These are phyloP conservation scores for Coturnix japonica DNA, from an alignment of 2,113 vertebrate genomes.

Conservation along the genomic window DNA sequence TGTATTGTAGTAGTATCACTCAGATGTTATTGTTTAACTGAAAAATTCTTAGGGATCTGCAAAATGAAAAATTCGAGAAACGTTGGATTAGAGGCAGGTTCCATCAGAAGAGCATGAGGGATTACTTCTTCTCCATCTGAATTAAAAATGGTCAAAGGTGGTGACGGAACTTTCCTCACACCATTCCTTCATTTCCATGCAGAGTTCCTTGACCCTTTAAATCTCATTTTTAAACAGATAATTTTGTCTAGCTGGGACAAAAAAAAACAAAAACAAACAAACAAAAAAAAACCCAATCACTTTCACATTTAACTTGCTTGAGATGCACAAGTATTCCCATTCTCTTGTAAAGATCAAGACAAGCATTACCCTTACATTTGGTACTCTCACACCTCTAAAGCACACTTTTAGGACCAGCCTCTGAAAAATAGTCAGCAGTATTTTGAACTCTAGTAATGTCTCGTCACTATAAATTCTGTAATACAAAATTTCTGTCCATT, in stretches of 20 bases:
- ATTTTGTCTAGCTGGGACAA: background rate
- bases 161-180: background rate
- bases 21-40: background rate
- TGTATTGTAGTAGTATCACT: background rate
- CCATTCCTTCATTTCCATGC: background rate
- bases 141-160: background rate
- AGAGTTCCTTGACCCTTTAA: background rate
- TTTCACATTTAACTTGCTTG: background rate
- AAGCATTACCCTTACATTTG: background rate
- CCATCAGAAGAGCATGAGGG: background rate
- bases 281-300: fast-evolving
- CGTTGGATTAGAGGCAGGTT: background rate
- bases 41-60: background rate
- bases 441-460: background rate
- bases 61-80: background rate
- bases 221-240: background rate
- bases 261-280: background rate
- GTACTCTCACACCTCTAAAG: background rate
- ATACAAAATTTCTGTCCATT: background rate
- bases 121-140: background rate
- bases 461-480: background rate
- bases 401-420: background rate
- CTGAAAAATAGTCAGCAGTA: background rate
- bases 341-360: background rate
- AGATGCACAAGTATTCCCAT: background rate